Base-by-base conservation (phyloP, 2,888 invertebrate species). In the Taenaris catops region DNA sequence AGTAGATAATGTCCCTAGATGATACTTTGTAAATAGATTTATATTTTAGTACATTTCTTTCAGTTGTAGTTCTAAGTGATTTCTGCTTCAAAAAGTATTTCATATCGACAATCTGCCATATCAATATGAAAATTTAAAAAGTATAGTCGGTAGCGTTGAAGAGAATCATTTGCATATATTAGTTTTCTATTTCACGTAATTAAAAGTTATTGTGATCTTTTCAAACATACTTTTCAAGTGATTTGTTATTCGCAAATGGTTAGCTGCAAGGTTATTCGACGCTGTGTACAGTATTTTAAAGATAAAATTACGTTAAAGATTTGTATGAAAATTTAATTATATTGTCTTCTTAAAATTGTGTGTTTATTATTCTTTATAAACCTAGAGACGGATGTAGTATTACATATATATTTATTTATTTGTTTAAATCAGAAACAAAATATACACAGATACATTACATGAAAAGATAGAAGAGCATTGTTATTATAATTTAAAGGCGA, bases 201-300 rank as follows among this genome's bases (percentile, higher is more conserved):
- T n/a, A n/a, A n/a, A n/a, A n/a, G n/a, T n/a, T n/a, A n/a, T n/a
- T n/a, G n/a, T n/a, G n/a, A n/a, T n/a, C 5, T 12, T 43, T 50
- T 45, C 33, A 25, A 43, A 41, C 43, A 49, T 40, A 6, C 7
- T 35, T 34, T 41, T 28, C 25, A 11, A 23, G 33, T 33, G 21
- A 34, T 42, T 33, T 34, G 34, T 36, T 32, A 34, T 38, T 10
- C 52, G 60, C 72, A 72, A 78, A 73, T 83, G 79, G 68, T 78
- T 65, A 57, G 59, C 70, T 66, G 48, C 72, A 65, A 74, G 53
- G 58, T 62, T 54, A 58, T 60, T 68, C 67, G 81, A 68, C 78
- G 66, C 51, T 41, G n/a, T 92, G 92, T 92, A 92, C 92, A 92
- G 92, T 92, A 92, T 92, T 92, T 92, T 91, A 92, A 91, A 88